Conservation (phyloP, 2,888 invertebrate species). For the Cerastoderma edule region DNA sequence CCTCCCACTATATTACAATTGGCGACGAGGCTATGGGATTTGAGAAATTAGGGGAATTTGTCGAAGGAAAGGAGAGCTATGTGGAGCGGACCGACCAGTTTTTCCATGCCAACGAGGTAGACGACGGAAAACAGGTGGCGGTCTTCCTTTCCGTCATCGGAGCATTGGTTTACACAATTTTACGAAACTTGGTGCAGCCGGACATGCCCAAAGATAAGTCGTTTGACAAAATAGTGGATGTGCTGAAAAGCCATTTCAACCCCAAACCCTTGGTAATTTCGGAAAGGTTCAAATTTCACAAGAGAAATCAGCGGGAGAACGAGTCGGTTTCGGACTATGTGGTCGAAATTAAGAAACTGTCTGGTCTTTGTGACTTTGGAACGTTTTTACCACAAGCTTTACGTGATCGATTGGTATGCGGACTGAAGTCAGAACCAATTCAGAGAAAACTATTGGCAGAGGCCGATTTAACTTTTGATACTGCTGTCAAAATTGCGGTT, state of each 20-base stretch:
- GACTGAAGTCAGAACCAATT: constrained; percentile 19
- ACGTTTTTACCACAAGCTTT: constrained; percentile 33
- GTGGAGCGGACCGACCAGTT: constrained; percentile 29
- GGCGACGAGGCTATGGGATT: constrained; percentile 33
- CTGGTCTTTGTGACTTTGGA: constrained; percentile 33
- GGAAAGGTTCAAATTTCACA: constrained; percentile 37
- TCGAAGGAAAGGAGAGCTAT: constrained; percentile 21
- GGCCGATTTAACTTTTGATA: constrained; percentile 23
- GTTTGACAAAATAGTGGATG: not conserved
- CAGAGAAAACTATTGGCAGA: constrained; percentile 37
- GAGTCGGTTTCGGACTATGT: constrained; percentile 33
- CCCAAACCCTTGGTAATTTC: constrained; percentile 35
- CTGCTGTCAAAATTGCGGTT: constrained; percentile 9
- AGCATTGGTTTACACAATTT: constrained; percentile 9
- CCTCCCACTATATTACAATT: too few relatives aligned
- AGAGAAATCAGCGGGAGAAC: constrained; percentile 31
- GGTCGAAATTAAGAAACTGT: constrained; percentile 16
- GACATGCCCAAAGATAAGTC: constrained; percentile 29
- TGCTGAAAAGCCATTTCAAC: constrained; percentile 30
- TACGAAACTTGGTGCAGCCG: constrained; percentile 28
- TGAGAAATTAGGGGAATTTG: constrained; percentile 33
- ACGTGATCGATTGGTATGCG: constrained; percentile 39
- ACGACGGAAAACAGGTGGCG: constrained; percentile 24
- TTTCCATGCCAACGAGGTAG: constrained; percentile 26
- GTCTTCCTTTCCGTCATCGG: constrained; percentile 32